Evolutionary conservation across 1,140 invertebrate species (phyloP).

Genomic region (Pantala flavescens): DNA sequence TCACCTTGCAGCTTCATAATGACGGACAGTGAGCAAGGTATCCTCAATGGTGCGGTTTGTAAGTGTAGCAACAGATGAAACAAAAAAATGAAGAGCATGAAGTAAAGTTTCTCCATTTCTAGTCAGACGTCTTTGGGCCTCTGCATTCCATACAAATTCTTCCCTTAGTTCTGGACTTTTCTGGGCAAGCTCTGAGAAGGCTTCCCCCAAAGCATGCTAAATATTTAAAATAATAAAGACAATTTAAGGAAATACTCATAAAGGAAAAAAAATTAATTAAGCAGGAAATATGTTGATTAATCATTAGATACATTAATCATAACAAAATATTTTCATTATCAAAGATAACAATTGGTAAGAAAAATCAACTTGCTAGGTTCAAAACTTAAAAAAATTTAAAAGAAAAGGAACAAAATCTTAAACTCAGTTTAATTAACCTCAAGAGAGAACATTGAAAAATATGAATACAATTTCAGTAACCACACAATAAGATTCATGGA

Average conservation of each 20-base stretch:
- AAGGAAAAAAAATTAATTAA: slow-evolving; percentile 6
- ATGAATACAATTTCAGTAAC: too few relatives aligned
- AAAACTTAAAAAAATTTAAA: too few relatives aligned
- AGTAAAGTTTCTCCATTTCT: slow-evolving; percentile 90
- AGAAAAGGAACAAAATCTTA: too few relatives aligned
- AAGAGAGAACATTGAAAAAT: too few relatives aligned
- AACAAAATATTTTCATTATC: slow-evolving; percentile 6
- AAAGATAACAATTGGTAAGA: too few relatives aligned
- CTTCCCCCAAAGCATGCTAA: slow-evolving; percentile 68
- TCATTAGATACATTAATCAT: slow-evolving; percentile 12
- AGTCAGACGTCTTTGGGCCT: slow-evolving; percentile 84
- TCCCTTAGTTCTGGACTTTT: slow-evolving; percentile 90
- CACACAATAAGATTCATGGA: too few relatives aligned
- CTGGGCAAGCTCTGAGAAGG: slow-evolving; percentile 90
- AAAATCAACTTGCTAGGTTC: too few relatives aligned
- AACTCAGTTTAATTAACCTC: too few relatives aligned
- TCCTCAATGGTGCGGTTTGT: slow-evolving; percentile 97
- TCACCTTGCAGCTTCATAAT: slow-evolving; percentile 84
- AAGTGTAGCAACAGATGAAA: slow-evolving; percentile 86
- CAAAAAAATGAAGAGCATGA: slow-evolving; percentile 90
- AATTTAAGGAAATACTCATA: neutral
- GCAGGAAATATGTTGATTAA: slow-evolving; percentile 10
- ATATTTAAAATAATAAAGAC: slow-evolving; percentile 21
- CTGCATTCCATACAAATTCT: slow-evolving; percentile 90
- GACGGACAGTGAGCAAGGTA: slow-evolving; percentile 81